A percentile compares a stretch with the other conserved stretches of the same genome.
phyloP scores from a whole-genome alignment of 2,888 invertebrate species.

The Aethes cnicana region DNA sequence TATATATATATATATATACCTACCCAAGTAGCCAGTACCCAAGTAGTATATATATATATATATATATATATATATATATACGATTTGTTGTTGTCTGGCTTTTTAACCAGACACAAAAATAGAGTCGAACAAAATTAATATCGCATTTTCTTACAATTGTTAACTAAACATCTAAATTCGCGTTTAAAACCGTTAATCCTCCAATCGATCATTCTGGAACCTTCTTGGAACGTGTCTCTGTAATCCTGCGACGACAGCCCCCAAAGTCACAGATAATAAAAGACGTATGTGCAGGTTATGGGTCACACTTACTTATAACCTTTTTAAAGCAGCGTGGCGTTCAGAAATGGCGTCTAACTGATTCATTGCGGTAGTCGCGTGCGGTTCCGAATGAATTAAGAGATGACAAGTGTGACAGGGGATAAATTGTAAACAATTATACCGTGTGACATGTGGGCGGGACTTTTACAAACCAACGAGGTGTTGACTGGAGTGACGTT shows the following conservation, averaged over 20 bases:
- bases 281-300: constrained; percentile 41
- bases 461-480: constrained; percentile 35
- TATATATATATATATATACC: too few relatives aligned
- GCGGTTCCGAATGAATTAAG: constrained; percentile 58
- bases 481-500: constrained; percentile 20
- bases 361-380: constrained; percentile 43
- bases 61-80: too few relatives aligned
- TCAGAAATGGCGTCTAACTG: constrained; percentile 32
- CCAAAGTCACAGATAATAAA: constrained; percentile 32
- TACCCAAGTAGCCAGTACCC: too few relatives aligned
- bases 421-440: constrained; percentile 73
- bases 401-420: constrained; percentile 72
- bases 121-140: too few relatives aligned
- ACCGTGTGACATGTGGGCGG: constrained; percentile 47
- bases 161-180: constrained; percentile 12
- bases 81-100: too few relatives aligned
- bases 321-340: constrained; percentile 1
- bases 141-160: not conserved
- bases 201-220: constrained; percentile 57
- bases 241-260: constrained; percentile 67
- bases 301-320: not conserved
- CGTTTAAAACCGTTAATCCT: constrained; percentile 46
- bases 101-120: too few relatives aligned
- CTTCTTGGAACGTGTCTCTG: constrained; percentile 71
- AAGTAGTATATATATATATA: too few relatives aligned